Conservation (phyloP, 2,888 invertebrate species). For the Trichopria drosophilae region DNA sequence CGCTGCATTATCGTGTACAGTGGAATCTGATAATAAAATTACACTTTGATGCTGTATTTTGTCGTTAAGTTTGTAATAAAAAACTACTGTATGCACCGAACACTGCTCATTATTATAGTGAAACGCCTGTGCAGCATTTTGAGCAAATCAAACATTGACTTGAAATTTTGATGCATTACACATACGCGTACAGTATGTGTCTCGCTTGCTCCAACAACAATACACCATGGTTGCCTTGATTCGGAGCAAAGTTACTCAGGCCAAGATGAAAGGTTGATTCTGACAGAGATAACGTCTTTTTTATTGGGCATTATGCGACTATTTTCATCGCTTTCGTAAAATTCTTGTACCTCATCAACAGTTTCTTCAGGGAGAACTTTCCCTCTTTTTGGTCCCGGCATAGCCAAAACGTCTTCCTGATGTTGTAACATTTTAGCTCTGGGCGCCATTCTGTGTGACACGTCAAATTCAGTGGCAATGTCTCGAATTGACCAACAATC, state of each 20-base stretch:
- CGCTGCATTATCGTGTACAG: slow-evolving; percentile 28
- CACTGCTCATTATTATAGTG: slow-evolving; percentile 33
- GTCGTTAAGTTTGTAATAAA: slow-evolving; percentile 26
- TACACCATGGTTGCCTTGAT: slow-evolving; percentile 3
- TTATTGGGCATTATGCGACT: slow-evolving; percentile 10
- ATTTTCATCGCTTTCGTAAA: slow-evolving; percentile 9
- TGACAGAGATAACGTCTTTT: slow-evolving; percentile 6
- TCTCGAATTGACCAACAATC: too few species aligned
- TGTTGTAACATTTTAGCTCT: too few species aligned
- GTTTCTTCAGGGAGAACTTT: not conserved
- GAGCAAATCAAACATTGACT: slow-evolving; percentile 10
- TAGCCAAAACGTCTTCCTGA: too few species aligned
- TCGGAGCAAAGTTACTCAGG: too few species aligned
- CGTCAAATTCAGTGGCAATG: too few species aligned
- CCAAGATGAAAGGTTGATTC: too few species aligned
- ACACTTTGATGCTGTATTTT: slow-evolving; percentile 25
- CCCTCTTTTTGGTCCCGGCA: too few species aligned
- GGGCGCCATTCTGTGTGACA: too few species aligned
- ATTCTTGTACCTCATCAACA: slow-evolving; percentile 2
- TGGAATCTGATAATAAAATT: too few species aligned
- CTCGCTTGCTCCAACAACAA: slow-evolving; percentile 1
- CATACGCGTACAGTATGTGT: slow-evolving; percentile 3
- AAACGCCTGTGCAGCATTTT: slow-evolving; percentile 31
- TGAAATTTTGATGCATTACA: slow-evolving; percentile 9
- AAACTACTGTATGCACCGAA: slow-evolving; percentile 28